phyloP scores from a whole-genome alignment of 2,888 invertebrate genomes.

The Adelphocoris suturalis region DNA sequence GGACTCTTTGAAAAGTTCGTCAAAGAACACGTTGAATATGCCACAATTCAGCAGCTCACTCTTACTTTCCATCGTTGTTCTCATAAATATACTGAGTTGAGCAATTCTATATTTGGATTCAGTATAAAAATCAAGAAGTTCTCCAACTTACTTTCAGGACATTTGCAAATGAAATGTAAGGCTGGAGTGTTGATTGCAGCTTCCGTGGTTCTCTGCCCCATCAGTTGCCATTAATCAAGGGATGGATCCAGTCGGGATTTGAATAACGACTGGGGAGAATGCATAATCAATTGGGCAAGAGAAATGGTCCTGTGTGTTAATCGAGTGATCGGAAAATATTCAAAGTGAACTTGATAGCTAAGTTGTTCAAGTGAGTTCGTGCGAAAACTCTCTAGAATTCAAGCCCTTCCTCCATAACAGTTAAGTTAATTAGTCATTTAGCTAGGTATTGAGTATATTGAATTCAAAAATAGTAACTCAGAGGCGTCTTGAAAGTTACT shows the following conservation, averaged over 20 bases:
- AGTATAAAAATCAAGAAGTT: not conserved
- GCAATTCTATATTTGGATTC: not conserved
- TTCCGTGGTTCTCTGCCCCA: not conserved
- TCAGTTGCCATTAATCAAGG: constrained; percentile 22
- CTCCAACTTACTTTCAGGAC: not conserved
- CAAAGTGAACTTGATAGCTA: not conserved
- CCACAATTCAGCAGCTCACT: too few relatives aligned
- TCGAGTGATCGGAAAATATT: constrained; percentile 24
- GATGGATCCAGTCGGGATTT: not conserved
- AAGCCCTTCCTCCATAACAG: too few relatives aligned
- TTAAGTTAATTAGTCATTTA: not conserved
- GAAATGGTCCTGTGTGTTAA: not conserved
- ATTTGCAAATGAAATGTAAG: constrained; percentile 17
- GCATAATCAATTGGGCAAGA: constrained; percentile 23
- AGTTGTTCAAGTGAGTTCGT: not conserved
- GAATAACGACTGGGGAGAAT: constrained; percentile 33
- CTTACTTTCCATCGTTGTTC: too few relatives aligned
- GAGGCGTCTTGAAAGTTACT: too few relatives aligned
- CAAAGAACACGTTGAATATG: too few relatives aligned
- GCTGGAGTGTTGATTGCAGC: constrained; percentile 13
- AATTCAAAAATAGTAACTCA: too few relatives aligned
- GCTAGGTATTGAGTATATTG: too few relatives aligned
- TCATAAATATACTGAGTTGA: too few relatives aligned
- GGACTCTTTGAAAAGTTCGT: too few relatives aligned
- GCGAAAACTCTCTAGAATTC: not conserved